phyloP scores from a whole-genome alignment of 2,888 invertebrate species.

The Macrosoma leucophasiata region DNA sequence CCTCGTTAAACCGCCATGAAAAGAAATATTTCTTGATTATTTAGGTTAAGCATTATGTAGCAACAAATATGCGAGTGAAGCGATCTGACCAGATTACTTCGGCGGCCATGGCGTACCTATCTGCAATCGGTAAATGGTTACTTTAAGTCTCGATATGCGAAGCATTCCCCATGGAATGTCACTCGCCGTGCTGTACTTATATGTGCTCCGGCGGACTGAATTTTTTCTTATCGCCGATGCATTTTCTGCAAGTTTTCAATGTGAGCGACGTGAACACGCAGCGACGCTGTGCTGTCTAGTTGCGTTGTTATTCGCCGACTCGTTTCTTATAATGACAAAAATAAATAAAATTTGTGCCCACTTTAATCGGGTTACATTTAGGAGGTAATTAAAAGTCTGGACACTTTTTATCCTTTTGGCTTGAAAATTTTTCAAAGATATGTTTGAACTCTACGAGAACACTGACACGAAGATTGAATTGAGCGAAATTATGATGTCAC shows the following conservation, averaged over 20 bases:
- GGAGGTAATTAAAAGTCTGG: no score
- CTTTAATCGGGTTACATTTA: no score
- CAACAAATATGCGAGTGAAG: conserved; percentile 60
- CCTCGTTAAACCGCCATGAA: conserved; percentile 47
- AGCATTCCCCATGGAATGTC: conserved; percentile 68
- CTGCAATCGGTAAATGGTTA: conserved; percentile 74
- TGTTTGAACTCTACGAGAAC: no score
- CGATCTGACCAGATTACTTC: conserved; percentile 69
- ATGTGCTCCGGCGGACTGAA: conserved; percentile 64
- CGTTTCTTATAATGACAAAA: no score
- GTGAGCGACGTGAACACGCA: conserved; percentile 45
- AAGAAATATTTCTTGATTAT: conserved; percentile 65
- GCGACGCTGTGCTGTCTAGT: conserved; percentile 37
- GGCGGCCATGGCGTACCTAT: conserved; percentile 68
- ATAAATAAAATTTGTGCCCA: conserved; percentile 3
- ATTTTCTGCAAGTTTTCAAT: conserved; percentile 73
- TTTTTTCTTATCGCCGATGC: conserved; percentile 73
- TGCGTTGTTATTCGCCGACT: conserved; percentile 31
- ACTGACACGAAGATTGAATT: no score
- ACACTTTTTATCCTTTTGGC: no score
- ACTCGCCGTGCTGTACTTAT: conserved; percentile 67
- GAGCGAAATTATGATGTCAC: no score
- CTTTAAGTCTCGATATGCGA: conserved; percentile 70
- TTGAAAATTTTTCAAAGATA: no score
- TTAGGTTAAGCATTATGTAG: conserved; percentile 70